Conservation (phyloP, 2,113 vertebrate species). For the Microtus pennsylvanicus region DNA sequence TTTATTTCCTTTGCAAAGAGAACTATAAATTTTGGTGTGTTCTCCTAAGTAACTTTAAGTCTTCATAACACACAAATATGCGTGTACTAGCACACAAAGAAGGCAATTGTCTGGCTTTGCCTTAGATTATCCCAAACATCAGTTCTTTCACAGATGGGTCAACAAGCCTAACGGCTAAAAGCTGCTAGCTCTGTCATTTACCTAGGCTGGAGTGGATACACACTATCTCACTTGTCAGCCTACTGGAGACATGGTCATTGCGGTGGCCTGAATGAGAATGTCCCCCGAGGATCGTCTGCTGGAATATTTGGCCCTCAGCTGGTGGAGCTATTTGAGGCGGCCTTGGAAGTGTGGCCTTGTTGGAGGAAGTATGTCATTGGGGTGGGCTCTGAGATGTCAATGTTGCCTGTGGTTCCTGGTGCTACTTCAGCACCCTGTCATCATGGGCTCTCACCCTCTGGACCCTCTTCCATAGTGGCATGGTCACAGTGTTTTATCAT, state of each 20-base stretch:
- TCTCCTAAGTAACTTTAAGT: not conserved
- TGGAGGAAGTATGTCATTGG: not conserved
- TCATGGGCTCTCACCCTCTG: not conserved
- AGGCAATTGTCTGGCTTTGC: not conserved
- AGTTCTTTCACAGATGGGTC: not conserved
- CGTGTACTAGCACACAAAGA: not conserved
- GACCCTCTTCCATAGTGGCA: not conserved
- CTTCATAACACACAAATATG: not conserved
- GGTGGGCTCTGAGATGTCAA: not conserved
- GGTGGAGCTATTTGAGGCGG: not conserved
- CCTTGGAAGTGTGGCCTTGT: not conserved
- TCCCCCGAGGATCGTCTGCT: no score
- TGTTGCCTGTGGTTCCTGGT: not conserved
- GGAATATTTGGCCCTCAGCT: no score
- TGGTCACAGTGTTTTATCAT: not conserved
- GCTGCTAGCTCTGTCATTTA: slow-evolving; percentile 36
- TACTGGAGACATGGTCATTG: not conserved
- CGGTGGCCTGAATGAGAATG: no score
- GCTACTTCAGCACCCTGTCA: not conserved
- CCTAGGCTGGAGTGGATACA: slow-evolving; percentile 45
- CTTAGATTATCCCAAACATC: slow-evolving; percentile 21
- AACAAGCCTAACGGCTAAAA: slow-evolving; percentile 1
- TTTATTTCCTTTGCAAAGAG: slow-evolving; percentile 47
- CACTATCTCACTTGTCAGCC: not conserved
- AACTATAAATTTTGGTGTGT: slow-evolving; percentile 8